Evolutionary conservation across 2,113 vertebrate genomes (phyloP), one percentile per base, ranked within the genome.

Genomic region (Pluvianellus socialis): DNA sequence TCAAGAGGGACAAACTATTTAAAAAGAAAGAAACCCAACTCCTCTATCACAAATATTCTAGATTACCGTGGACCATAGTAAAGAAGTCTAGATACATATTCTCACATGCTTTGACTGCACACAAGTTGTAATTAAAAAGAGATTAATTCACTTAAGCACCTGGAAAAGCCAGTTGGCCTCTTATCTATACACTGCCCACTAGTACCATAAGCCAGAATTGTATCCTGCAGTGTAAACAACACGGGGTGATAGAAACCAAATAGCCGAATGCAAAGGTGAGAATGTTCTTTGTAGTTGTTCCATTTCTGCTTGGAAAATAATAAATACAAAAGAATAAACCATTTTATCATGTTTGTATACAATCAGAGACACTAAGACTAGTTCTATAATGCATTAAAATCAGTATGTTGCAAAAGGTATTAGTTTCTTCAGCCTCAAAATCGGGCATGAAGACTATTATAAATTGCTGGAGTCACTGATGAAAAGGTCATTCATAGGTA

Each of bases 121-220:
- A 86, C 33, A 76, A 47, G 44, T 49, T 79, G 45, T 59, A 82
- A 92, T 92, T 86, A 90, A 44, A 81, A 91, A 84, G 45, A 35
- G 26, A 87, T 87, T 53, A 61, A 16, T 81, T 32, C 55, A 58
- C 45, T 35, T 45, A 38, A 66, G 27, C 56, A 92, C 27, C 62
- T 76, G 75, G 90, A 95, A 93, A 82, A 93, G 44, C 82, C 90
- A 88, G 94, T 88, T 92, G 53, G 63, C 50, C 59, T 84, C 47
- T 79, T 90, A 70, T 35, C 45, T 72, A 76, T 55, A 47, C 33
- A 72, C 49, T 90, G 61, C 55, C 35, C 80, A 77, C 53, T 72
- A 45, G 9, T 14, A 50, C 49, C 68, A 84, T 38, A 58, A 55
- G 63, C 7, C 50, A 81, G 50, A 52, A 71, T 6, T 47, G 11